phyloP scores from a whole-genome alignment of 2,797 vertebrate genomes.

The Spheniscus humboldti region DNA sequence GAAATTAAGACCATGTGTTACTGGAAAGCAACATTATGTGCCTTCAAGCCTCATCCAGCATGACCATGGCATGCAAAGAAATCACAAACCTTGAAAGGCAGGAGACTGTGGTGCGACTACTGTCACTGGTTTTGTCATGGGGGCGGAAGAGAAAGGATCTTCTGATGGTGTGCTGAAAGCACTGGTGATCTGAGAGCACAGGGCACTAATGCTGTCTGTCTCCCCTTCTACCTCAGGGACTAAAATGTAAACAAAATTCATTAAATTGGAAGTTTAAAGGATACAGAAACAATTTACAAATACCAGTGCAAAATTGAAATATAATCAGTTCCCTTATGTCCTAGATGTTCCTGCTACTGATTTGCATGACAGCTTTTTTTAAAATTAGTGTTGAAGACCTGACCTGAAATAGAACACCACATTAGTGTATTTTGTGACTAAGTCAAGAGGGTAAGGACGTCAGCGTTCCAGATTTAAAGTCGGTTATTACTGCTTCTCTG shows the following conservation, averaged over 20 bases:
- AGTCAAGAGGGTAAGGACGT: not conserved
- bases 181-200: constrained; percentile 95
- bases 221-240: constrained; percentile 93
- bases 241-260: constrained; percentile 64
- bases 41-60: constrained; percentile 6
- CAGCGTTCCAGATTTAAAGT: not conserved
- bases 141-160: constrained; percentile 94
- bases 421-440: not conserved
- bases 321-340: not conserved
- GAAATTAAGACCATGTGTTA: not conserved
- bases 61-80: not conserved
- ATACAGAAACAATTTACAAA: constrained; percentile 10
- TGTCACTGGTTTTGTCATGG: constrained; percentile 90
- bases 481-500: not conserved
- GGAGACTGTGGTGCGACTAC: constrained; percentile 87
- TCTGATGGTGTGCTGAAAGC: constrained; percentile 90
- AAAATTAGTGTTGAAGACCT: not conserved
- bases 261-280: constrained; percentile 1
- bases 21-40: constrained; percentile 1
- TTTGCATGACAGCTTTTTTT: not conserved
- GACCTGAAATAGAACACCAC: not conserved
- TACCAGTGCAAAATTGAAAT: not conserved
- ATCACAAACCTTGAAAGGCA: constrained; percentile 85
- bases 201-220: constrained; percentile 92
- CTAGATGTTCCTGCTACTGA: not conserved